Percentiles rank a stretch among this genome's conserved stretches.
phyloP scores from a whole-genome alignment of 2,888 invertebrate genomes.

The Ischnura elegans region DNA sequence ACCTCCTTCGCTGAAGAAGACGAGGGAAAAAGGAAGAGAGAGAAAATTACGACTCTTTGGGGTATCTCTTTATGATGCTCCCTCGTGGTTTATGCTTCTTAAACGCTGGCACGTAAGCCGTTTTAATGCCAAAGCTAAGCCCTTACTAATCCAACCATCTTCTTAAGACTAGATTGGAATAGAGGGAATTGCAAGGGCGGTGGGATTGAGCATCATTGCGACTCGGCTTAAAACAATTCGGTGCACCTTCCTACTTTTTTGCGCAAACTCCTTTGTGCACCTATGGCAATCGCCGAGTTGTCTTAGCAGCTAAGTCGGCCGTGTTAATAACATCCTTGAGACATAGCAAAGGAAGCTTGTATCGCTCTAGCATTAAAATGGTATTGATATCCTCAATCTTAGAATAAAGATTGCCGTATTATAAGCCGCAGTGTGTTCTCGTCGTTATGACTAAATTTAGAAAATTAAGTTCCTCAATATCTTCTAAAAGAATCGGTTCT shows the following conservation, averaged over 20 bases:
- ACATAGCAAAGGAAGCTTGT: too few relatives aligned
- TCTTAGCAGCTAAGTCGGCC: too few relatives aligned
- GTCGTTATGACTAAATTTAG: too few relatives aligned
- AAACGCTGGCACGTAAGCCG: background rate
- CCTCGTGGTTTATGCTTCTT: conserved; percentile 25
- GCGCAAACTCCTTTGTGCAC: background rate
- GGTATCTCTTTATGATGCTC: background rate
- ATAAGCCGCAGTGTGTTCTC: too few relatives aligned
- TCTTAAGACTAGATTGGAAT: background rate
- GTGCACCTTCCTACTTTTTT: background rate
- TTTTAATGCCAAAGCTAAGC: background rate
- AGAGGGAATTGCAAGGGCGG: background rate
- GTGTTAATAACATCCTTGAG: too few relatives aligned
- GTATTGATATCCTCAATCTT: too few relatives aligned
- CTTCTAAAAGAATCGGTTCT: too few relatives aligned
- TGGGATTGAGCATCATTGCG: background rate
- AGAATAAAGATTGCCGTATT: too few relatives aligned
- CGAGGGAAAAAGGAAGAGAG: background rate
- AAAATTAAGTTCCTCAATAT: too few relatives aligned
- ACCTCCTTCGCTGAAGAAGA: background rate
- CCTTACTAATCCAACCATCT: background rate
- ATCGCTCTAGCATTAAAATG: too few relatives aligned
- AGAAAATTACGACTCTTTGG: background rate
- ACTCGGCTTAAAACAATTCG: background rate
- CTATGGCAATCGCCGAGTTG: background rate